A percentile compares a stretch with the other conserved stretches of the same genome.
These are phyloP conservation scores for Eptesicus fuscus DNA, from an alignment of 2,113 vertebrate species.

Conservation along the genomic window DNA sequence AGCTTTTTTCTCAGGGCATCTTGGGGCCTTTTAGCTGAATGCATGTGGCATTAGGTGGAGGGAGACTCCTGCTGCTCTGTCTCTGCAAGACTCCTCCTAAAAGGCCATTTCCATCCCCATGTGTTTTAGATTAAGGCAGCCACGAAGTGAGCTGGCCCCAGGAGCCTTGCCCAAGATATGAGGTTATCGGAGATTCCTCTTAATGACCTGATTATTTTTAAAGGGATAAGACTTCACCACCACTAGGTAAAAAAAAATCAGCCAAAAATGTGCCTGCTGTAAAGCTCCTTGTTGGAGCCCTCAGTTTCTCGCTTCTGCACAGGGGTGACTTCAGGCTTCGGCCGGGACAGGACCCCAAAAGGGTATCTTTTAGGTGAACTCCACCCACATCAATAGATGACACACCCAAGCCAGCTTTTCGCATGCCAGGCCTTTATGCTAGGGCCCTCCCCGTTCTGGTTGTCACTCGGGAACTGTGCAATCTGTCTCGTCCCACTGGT, in stretches of 20 bases:
- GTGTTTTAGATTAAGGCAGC: background rate
- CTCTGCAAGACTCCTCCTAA: background rate
- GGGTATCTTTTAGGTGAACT: background rate
- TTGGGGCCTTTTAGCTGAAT: background rate
- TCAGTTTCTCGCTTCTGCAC: background rate
- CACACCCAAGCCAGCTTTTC: background rate
- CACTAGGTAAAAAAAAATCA: background rate
- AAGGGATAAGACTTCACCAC: background rate
- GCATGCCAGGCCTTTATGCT: fast-evolving
- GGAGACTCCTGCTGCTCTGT: background rate
- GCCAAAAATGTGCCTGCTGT: background rate
- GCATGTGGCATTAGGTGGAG: background rate
- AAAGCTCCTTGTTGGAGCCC: background rate
- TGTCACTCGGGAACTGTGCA: background rate
- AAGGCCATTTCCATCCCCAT: background rate
- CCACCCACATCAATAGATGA: background rate
- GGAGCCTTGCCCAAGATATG: background rate
- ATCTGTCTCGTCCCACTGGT: background rate
- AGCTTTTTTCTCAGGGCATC: background rate
- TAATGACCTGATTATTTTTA: background rate
- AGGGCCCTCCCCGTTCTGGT: background rate
- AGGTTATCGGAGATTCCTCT: background rate
- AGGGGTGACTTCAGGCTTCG: background rate
- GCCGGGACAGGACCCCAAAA: background rate
- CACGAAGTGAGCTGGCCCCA: background rate